Percentiles rank a stretch among this genome's conserved stretches.
Conservation (phyloP, 2,113 vertebrate genomes). For the Cyphomyrus plagiostoma region DNA sequence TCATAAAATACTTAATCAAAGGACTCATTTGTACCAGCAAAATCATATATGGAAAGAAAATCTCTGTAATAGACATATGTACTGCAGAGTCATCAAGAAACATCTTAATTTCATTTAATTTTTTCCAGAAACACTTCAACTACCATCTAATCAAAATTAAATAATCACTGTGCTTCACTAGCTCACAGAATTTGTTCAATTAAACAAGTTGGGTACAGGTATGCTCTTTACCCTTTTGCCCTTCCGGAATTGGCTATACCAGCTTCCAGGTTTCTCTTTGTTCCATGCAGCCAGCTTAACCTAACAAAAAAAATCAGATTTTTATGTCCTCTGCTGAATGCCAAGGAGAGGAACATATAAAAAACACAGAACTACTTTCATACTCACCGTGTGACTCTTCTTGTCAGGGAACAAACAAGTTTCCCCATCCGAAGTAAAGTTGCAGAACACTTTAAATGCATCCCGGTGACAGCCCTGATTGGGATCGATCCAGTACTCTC, state of each 20-base stretch:
- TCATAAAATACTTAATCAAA: neutral
- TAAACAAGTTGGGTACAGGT: neutral
- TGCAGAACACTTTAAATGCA: slow-evolving; percentile 82
- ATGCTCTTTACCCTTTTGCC: slow-evolving; percentile 71
- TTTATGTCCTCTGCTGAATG: neutral
- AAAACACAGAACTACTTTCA: neutral
- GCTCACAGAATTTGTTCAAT: neutral
- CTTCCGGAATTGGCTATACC: slow-evolving; percentile 81
- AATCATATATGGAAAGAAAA: neutral
- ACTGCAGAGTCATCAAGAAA: neutral
- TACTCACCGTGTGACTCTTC: slow-evolving; percentile 72
- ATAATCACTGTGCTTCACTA: neutral
- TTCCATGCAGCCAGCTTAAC: slow-evolving; percentile 82
- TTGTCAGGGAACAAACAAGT: slow-evolving; percentile 84
- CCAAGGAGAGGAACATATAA: neutral
- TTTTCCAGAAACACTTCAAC: neutral
- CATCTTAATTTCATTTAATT: neutral
- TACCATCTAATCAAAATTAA: neutral
- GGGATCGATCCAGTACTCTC: slow-evolving; percentile 93
- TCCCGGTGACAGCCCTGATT: slow-evolving; percentile 84
- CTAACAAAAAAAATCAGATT: slow-evolving; percentile 49
- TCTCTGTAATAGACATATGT: neutral
- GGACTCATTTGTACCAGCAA: neutral
- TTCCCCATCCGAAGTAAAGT: slow-evolving; percentile 84
- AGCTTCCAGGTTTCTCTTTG: slow-evolving; percentile 76